phyloP scores from a whole-genome alignment of 2,797 vertebrate genomes.

The Phrynocephalus forsythii region DNA sequence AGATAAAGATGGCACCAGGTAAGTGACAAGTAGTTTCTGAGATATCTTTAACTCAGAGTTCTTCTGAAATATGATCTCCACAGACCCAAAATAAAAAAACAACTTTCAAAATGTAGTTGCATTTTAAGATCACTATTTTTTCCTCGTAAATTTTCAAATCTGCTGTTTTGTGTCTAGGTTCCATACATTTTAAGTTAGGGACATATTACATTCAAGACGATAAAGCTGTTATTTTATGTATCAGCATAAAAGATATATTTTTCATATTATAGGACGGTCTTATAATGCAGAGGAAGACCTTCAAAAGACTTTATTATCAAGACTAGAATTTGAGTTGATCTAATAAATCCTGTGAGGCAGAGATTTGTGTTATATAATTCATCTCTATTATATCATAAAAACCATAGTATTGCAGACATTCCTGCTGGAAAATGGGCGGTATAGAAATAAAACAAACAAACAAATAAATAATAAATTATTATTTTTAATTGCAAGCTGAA shows the following conservation, averaged over 20 bases:
- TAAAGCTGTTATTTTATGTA: not conserved
- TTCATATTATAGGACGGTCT: not conserved
- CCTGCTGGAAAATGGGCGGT: too few species aligned
- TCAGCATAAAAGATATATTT: constrained; percentile 4
- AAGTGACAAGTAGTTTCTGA: constrained; percentile 39
- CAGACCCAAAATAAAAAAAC: not conserved
- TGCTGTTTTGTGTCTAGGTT: not conserved
- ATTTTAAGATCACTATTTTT: not conserved
- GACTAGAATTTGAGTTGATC: not conserved
- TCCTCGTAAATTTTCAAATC: not conserved
- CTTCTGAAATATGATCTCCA: constrained; percentile 12
- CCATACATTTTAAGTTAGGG: not conserved
- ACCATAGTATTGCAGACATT: not conserved
- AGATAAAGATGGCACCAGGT: constrained; percentile 93
- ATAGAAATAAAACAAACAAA: too few species aligned
- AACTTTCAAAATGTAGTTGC: not conserved
- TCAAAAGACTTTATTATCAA: not conserved
- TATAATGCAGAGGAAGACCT: not conserved
- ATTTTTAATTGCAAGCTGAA: constrained; percentile 29
- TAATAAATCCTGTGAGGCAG: not conserved
- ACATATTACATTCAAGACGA: not conserved
- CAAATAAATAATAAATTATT: not conserved
- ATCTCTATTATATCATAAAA: not conserved
- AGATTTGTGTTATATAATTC: not conserved
- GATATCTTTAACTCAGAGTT: not conserved